Evolutionary conservation across 2,888 invertebrate genomes (phyloP).

Genomic region (Xestia c-nigrum): DNA sequence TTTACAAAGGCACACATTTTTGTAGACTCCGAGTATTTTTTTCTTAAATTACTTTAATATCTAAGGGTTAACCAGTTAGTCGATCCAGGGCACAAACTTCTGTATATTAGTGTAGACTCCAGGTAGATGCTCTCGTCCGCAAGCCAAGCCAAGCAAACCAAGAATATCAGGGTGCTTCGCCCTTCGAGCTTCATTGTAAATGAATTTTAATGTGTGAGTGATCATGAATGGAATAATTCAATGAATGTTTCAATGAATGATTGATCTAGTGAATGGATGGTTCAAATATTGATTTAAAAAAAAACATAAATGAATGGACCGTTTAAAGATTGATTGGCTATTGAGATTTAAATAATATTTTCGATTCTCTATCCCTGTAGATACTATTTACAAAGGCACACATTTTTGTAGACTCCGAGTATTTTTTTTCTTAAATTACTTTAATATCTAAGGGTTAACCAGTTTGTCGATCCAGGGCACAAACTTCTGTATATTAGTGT

Average conservation of each 20-base stretch:
- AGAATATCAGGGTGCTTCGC: too few relatives aligned
- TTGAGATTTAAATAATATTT: not conserved
- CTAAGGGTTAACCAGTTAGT: slow-evolving; percentile 91
- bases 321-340: not conserved
- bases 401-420: slow-evolving; percentile 14
- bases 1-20: slow-evolving; percentile 16
- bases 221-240: too few relatives aligned
- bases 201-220: too few relatives aligned
- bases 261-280: too few relatives aligned
- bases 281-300: too few relatives aligned
- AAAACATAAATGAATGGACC: not conserved
- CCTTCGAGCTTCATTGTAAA: too few relatives aligned
- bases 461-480: slow-evolving; percentile 98
- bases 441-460: slow-evolving; percentile 62
- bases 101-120: slow-evolving; percentile 80
- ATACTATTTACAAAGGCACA: slow-evolving; percentile 17
- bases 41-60: not conserved
- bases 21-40: not conserved
- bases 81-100: slow-evolving; percentile 97
- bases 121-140: too few relatives aligned
- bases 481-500: slow-evolving; percentile 97
- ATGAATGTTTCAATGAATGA: too few relatives aligned
- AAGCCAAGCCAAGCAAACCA: too few relatives aligned
- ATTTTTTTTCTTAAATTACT: not conserved
- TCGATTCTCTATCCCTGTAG: not conserved